These are phyloP conservation scores for Microcebus griseorufus DNA, from an alignment of 2,113 vertebrate genomes.

Conservation along the genomic window DNA sequence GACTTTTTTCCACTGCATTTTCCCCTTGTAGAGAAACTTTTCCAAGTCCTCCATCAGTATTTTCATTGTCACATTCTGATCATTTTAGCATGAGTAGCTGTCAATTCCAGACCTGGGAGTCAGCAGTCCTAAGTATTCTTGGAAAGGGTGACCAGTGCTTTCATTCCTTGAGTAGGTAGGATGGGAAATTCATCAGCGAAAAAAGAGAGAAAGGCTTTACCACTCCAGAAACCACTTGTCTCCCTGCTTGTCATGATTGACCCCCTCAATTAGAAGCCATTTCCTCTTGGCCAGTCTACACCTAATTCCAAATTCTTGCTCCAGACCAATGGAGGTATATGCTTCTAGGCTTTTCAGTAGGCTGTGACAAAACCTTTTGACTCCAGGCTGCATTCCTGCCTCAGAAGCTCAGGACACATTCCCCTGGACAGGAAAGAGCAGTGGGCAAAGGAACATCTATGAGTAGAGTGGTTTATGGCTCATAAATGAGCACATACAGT, in stretches of 20 bases:
- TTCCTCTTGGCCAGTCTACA: background rate
- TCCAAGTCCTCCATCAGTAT: background rate
- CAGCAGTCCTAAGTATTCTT: background rate
- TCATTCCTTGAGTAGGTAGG: background rate
- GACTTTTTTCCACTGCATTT: background rate
- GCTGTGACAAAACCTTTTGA: constrained; percentile 71
- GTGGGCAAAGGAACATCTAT: constrained; percentile 61
- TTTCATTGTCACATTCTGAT: background rate
- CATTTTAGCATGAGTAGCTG: background rate
- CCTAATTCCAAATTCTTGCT: background rate
- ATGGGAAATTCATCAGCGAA: background rate
- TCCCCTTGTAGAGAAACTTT: background rate
- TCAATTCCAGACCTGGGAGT: background rate
- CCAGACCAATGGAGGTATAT: background rate
- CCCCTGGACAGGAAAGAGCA: constrained; percentile 62
- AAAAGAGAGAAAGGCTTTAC: background rate
- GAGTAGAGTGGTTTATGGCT: constrained; percentile 70
- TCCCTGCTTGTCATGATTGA: background rate
- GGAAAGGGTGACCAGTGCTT: background rate
- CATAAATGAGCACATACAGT: constrained; percentile 74
- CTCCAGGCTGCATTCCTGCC: constrained; percentile 78
- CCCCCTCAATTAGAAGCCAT: background rate
- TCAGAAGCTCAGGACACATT: constrained; percentile 73
- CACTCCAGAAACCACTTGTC: background rate
- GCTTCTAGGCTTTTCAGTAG: constrained; percentile 66